Conservation (phyloP, 2,797 vertebrate species). For the Lateolabrax maculatus region DNA sequence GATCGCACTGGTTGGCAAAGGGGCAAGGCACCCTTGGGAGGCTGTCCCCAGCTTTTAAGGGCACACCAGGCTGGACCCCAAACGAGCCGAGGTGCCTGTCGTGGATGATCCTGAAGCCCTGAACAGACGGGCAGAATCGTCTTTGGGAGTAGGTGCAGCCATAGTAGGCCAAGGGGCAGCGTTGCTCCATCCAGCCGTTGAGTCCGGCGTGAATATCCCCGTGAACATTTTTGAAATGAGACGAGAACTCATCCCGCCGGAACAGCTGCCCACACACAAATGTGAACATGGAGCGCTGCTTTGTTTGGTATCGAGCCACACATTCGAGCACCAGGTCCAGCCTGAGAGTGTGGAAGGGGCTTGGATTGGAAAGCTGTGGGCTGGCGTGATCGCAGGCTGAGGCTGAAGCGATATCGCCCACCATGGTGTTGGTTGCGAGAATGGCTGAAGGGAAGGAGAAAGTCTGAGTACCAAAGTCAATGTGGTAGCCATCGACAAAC, state of each 20-base stretch:
- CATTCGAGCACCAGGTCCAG: slow-evolving; percentile 99
- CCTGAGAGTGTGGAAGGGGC: slow-evolving; percentile 98
- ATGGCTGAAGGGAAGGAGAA: slow-evolving; percentile 99
- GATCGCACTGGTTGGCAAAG: slow-evolving; percentile 87
- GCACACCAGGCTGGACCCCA: slow-evolving; percentile 92
- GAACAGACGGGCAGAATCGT: slow-evolving; percentile 96
- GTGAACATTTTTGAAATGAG: slow-evolving; percentile 99
- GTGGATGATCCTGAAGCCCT: slow-evolving; percentile 96
- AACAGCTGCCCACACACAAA: slow-evolving; percentile 99
- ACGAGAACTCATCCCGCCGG: slow-evolving; percentile 97
- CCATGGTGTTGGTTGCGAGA: slow-evolving; percentile 98
- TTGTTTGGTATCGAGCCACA: slow-evolving; percentile 98
- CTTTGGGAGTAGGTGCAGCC: slow-evolving; percentile 98
- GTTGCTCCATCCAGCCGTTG: slow-evolving; percentile 99
- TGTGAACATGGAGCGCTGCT: slow-evolving; percentile 99
- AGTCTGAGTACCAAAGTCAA: slow-evolving; percentile 98
- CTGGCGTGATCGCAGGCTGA: slow-evolving; percentile 99
- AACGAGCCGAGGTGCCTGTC: slow-evolving; percentile 96
- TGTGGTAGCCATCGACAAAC: slow-evolving; percentile 92
- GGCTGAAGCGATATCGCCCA: slow-evolving; percentile 97
- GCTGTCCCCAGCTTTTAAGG: slow-evolving; percentile 81
- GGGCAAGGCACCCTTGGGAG: slow-evolving; percentile 75
- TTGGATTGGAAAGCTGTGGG: slow-evolving; percentile 98
- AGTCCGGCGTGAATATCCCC: slow-evolving; percentile 99
- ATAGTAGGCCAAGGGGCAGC: slow-evolving; percentile 98